Evolutionary conservation across 1,140 invertebrate genomes (phyloP).

Genomic region (Eupeodes corollae): DNA sequence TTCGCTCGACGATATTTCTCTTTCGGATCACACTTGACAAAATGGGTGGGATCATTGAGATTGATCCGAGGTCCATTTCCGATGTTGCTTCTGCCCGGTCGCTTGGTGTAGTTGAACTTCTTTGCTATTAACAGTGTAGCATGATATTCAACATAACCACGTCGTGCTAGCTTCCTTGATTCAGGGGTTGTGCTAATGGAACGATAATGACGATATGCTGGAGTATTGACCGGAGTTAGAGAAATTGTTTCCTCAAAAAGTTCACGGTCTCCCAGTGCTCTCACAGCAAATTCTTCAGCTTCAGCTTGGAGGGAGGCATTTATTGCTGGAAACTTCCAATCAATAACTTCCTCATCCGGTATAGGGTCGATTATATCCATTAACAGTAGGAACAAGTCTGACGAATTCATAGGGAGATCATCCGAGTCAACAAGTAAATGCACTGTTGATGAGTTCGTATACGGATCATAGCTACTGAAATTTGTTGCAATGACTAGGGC

Average conservation of each 20-base stretch:
- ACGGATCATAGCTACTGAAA: neutral
- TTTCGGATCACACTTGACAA: conserved; percentile 22
- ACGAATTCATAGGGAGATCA: neutral
- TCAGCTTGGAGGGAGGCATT: conserved; percentile 21
- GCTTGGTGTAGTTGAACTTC: conserved; percentile 24
- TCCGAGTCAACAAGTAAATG: neutral
- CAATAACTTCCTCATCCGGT: conserved; percentile 19
- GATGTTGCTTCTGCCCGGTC: conserved; percentile 38
- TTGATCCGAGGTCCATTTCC: conserved; percentile 42
- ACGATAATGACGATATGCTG: conserved; percentile 55
- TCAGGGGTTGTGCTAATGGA: conserved; percentile 48
- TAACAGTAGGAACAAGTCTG: neutral
- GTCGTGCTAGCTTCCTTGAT: conserved; percentile 47
- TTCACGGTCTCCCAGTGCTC: conserved; percentile 43
- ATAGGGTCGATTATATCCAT: conserved; percentile 9
- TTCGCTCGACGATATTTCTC: conserved; percentile 56
- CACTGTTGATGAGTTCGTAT: neutral
- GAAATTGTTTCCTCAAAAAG: conserved; percentile 41
- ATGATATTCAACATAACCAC: conserved; percentile 52
- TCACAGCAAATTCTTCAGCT: conserved; percentile 41
- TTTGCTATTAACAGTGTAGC: conserved; percentile 47
- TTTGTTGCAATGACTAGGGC: neutral
- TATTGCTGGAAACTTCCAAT: conserved; percentile 19
- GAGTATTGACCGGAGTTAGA: conserved; percentile 43
- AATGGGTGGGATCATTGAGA: conserved; percentile 20